These are phyloP conservation scores for Mycteria americana DNA, from an alignment of 2,797 vertebrate species.

Conservation along the genomic window DNA sequence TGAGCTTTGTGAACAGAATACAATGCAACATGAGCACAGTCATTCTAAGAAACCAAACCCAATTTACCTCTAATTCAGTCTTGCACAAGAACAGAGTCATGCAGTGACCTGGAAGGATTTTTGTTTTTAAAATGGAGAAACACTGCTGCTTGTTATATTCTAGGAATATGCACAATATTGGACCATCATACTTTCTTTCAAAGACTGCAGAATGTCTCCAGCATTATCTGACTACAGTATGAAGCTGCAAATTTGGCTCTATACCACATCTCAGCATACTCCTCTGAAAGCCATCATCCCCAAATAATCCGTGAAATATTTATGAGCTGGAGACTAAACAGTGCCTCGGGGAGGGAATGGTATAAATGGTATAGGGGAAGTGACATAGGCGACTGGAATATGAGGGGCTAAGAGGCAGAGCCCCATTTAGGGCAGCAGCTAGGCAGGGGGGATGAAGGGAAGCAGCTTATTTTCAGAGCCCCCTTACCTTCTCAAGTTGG, in stretches of 20 bases:
- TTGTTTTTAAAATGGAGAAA: neutral
- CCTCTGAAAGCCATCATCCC: neutral
- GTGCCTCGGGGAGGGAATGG: neutral
- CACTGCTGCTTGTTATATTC: neutral
- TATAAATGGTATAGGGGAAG: neutral
- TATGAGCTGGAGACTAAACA: neutral
- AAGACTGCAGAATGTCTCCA: neutral
- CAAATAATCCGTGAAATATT: neutral
- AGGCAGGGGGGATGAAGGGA: neutral
- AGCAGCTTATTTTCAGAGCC: neutral
- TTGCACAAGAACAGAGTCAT: neutral
- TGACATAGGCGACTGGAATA: neutral
- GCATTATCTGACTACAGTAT: neutral
- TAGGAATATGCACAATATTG: neutral
- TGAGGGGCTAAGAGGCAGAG: neutral
- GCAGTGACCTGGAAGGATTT: neutral
- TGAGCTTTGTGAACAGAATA: conserved; percentile 13
- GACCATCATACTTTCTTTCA: neutral
- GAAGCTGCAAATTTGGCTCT: neutral
- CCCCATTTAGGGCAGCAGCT: neutral
- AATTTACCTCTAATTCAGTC: conserved; percentile 26
- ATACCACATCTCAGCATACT: neutral
- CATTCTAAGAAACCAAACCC: conserved; percentile 34
- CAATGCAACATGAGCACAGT: neutral
- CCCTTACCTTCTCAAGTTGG: neutral